phyloP scores from a whole-genome alignment of 2,888 invertebrate species.

The Torymus aiolomorphi region DNA sequence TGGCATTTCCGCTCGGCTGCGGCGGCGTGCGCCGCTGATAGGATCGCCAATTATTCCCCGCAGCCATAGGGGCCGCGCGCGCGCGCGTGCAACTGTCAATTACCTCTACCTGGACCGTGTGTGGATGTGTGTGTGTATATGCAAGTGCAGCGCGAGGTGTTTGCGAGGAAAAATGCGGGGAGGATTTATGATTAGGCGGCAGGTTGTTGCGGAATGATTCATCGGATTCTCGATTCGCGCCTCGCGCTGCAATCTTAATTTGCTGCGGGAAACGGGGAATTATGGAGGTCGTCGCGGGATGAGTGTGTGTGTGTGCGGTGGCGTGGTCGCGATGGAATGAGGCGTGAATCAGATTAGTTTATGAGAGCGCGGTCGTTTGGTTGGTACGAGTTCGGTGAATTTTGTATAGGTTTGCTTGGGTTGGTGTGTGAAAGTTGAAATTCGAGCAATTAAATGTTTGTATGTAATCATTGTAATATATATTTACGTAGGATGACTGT shows the following conservation, averaged over 20 bases:
- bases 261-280: neutral
- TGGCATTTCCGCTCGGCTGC: no score
- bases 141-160: conserved; percentile 7
- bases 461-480: no score
- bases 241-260: conserved; percentile 26
- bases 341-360: no score
- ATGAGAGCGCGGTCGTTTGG: no score
- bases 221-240: conserved; percentile 44
- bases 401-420: no score
- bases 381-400: no score
- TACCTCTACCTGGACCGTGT: conserved; percentile 65
- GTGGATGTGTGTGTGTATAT: conserved; percentile 39
- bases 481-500: no score
- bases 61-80: conserved; percentile 61
- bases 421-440: no score
- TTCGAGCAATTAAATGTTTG: no score
- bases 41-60: conserved; percentile 72
- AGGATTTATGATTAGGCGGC: conserved; percentile 53
- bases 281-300: conserved; percentile 22
- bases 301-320: neutral
- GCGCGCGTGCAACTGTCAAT: conserved; percentile 68
- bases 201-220: conserved; percentile 34
- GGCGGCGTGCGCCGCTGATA: conserved; percentile 60
- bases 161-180: neutral
- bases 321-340: neutral